Conservation (phyloP, 1,140 invertebrate genomes). For the Hyles euphorbiae region DNA sequence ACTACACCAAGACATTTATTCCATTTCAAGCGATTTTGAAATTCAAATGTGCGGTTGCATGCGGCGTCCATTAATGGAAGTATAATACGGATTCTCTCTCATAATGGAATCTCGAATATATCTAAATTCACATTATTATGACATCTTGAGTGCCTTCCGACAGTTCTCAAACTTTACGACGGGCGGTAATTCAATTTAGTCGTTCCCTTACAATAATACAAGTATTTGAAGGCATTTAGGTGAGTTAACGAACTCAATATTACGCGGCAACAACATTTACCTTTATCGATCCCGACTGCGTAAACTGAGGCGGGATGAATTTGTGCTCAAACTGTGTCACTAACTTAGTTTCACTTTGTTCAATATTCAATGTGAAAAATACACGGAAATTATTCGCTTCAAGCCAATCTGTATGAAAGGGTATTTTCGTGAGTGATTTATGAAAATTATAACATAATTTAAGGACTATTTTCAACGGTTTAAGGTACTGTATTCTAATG, state of each 20-base stretch:
- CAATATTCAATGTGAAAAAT: too few relatives aligned
- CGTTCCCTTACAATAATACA: slow-evolving; percentile 2
- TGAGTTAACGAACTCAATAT: not conserved
- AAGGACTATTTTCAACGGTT: too few relatives aligned
- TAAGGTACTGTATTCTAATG: too few relatives aligned
- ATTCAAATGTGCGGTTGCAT: slow-evolving; percentile 48
- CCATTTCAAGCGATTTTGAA: slow-evolving; percentile 61
- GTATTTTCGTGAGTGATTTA: too few relatives aligned
- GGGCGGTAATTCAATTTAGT: slow-evolving; percentile 13
- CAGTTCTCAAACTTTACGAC: slow-evolving; percentile 14
- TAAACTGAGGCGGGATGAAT: not conserved
- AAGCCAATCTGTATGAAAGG: too few relatives aligned
- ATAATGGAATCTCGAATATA: slow-evolving; percentile 55
- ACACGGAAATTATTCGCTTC: too few relatives aligned
- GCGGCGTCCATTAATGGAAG: slow-evolving; percentile 53
- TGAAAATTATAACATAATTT: too few relatives aligned
- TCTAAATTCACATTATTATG: slow-evolving; percentile 42
- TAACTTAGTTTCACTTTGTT: not conserved
- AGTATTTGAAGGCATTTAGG: not conserved
- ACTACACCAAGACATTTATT: slow-evolving; percentile 36
- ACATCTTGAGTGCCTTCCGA: slow-evolving; percentile 35
- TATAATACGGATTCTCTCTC: slow-evolving; percentile 47
- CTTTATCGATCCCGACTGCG: not conserved
- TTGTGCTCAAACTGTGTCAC: not conserved
- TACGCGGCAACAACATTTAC: slow-evolving; percentile 1